Conservation (phyloP, 2,888 invertebrate genomes). For the Heteromurus nitidus region DNA sequence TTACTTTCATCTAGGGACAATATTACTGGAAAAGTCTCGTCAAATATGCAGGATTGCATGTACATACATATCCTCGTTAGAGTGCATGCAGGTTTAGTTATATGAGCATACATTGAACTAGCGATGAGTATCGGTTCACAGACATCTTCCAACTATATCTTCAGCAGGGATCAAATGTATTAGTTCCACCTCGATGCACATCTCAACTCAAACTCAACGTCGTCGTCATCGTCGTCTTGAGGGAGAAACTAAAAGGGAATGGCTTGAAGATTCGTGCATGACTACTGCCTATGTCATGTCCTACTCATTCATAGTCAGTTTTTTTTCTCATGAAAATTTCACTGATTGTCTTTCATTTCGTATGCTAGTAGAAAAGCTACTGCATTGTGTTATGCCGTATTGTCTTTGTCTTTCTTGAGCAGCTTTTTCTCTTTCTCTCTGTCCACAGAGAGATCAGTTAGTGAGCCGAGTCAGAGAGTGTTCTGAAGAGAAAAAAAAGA, state of each 20-base stretch:
- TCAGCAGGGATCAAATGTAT: too few relatives aligned
- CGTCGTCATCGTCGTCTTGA: not conserved
- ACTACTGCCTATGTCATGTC: not conserved
- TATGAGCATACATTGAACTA: too few relatives aligned
- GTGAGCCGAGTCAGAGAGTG: slow-evolving; percentile 18
- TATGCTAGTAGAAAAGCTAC: not conserved
- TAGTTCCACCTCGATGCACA: not conserved
- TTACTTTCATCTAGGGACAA: too few relatives aligned
- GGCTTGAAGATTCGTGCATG: not conserved
- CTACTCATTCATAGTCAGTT: slow-evolving; percentile 9
- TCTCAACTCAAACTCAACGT: not conserved
- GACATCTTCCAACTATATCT: too few relatives aligned
- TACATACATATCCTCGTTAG: too few relatives aligned
- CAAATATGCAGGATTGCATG: too few relatives aligned
- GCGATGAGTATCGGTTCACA: too few relatives aligned
- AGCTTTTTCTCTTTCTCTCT: not conserved
- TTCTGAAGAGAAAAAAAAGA: slow-evolving; percentile 4
- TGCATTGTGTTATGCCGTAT: slow-evolving; percentile 6
- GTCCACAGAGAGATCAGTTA: slow-evolving; percentile 13
- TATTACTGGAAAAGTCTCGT: too few relatives aligned
- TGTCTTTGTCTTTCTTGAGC: not conserved
- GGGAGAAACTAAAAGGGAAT: not conserved
- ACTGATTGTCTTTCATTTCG: slow-evolving; percentile 20
- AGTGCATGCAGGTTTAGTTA: too few relatives aligned
- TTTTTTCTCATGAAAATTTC: slow-evolving; percentile 22